These are phyloP conservation scores for Petrolisthes manimaculis DNA, from an alignment of 2,888 invertebrate genomes.

Conservation along the genomic window DNA sequence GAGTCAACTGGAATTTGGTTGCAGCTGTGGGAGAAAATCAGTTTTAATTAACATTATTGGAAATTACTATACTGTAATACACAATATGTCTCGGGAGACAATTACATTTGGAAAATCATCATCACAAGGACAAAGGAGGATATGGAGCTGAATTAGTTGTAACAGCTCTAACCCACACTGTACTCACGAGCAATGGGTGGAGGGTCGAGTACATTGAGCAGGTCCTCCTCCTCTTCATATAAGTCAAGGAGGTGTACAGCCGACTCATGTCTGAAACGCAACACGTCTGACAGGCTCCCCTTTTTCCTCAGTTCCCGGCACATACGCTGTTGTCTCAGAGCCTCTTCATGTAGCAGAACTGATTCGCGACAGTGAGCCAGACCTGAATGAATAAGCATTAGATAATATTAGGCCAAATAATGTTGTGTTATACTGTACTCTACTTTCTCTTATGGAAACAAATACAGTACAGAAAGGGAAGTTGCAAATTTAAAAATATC, in stretches of 20 bases:
- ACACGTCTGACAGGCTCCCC: constrained; percentile 79
- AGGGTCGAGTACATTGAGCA: constrained; percentile 63
- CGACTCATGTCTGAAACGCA: constrained; percentile 78
- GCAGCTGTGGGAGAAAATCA: constrained; percentile 74
- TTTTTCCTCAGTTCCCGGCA: constrained; percentile 80
- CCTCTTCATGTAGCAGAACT: constrained; percentile 87
- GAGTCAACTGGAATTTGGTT: constrained; percentile 87
- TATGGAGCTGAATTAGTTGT: not conserved
- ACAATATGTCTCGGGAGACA: too few species aligned
- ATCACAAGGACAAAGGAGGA: not conserved
- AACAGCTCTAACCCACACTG: not conserved
- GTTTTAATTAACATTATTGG: not conserved
- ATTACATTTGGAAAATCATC: not conserved
- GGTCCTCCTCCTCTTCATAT: constrained; percentile 69
- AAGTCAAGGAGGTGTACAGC: constrained; percentile 77
- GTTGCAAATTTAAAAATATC: too few species aligned
- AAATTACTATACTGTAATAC: not conserved
- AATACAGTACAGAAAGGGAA: too few species aligned
- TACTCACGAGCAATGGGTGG: constrained; percentile 63
- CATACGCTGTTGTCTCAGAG: constrained; percentile 88
- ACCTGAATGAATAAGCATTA: constrained; percentile 71
- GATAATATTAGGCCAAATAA: not conserved
- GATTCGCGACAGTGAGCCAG: constrained; percentile 88
- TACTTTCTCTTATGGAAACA: too few species aligned
- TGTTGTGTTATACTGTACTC: too few species aligned